Percentiles rank a stretch among this genome's conserved stretches.
These are phyloP conservation scores for Peucedramus taeniatus DNA, from an alignment of 2,113 vertebrate species.

Conservation along the genomic window DNA sequence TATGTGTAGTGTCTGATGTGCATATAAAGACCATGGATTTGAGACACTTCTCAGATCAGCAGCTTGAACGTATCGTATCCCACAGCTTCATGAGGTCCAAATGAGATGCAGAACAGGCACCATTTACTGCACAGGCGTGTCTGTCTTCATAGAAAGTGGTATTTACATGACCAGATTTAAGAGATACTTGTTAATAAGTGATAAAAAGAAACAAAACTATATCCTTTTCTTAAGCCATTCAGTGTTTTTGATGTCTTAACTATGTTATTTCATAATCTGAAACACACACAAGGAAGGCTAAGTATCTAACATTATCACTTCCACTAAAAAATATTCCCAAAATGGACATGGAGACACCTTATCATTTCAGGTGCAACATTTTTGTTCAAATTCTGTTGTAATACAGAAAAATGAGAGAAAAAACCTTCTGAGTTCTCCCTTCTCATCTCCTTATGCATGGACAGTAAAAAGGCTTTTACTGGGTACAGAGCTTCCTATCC, in stretches of 20 bases:
- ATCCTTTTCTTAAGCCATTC: neutral
- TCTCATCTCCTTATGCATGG: neutral
- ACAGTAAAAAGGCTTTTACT: neutral
- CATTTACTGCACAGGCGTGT: neutral
- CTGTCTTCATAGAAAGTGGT: neutral
- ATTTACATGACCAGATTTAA: neutral
- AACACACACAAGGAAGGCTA: neutral
- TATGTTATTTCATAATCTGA: neutral
- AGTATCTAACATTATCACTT: neutral
- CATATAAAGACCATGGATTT: neutral
- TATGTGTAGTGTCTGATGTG: conserved; percentile 20
- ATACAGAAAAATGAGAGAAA: neutral
- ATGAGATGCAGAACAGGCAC: neutral
- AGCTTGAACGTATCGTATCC: neutral
- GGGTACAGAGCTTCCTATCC: neutral
- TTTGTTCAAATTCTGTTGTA: neutral
- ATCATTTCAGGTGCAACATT: neutral
- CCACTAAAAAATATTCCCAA: neutral
- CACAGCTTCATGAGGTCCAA: neutral
- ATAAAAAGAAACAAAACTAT: neutral
- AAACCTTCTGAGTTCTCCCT: neutral
- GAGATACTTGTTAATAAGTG: neutral
- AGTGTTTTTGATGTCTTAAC: neutral
- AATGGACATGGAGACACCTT: neutral
- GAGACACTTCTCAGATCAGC: neutral